These are phyloP conservation scores for Campoplex capitator DNA, from an alignment of 2,888 invertebrate genomes.

Conservation along the genomic window DNA sequence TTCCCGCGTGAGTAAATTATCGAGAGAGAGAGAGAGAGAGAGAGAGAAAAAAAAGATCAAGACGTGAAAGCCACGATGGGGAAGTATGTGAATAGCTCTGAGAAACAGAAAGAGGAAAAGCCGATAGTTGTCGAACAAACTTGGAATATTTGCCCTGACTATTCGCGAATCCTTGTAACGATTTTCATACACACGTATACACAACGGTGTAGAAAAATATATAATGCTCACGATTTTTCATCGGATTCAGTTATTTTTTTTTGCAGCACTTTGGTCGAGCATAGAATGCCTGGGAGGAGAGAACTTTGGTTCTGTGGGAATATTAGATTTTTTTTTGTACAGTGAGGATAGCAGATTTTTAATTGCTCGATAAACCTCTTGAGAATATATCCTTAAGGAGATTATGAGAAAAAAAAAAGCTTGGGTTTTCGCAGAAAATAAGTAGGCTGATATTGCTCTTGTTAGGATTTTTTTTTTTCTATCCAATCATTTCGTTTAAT, in stretches of 20 bases:
- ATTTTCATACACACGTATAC: slow-evolving; percentile 4
- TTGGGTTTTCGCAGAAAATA: background rate
- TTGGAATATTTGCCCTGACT: slow-evolving; percentile 78
- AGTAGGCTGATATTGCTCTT: background rate
- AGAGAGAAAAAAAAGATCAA: slow-evolving; percentile 33
- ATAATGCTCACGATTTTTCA: background rate
- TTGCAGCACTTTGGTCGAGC: background rate
- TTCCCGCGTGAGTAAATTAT: slow-evolving; percentile 59
- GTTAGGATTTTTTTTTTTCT: background rate
- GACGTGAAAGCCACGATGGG: slow-evolving; percentile 24
- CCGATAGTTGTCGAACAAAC: slow-evolving; percentile 77
- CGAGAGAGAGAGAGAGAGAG: too few species aligned
- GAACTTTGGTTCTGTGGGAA: background rate
- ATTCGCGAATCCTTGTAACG: slow-evolving; percentile 37
- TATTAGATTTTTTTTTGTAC: background rate
- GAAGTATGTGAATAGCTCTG: slow-evolving; percentile 28
- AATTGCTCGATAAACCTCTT: background rate
- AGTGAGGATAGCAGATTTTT: background rate
- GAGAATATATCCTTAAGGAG: background rate
- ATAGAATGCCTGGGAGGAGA: background rate
- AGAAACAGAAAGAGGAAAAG: slow-evolving; percentile 45
- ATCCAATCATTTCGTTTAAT: background rate
- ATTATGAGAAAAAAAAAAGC: background rate
- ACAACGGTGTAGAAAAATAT: background rate
- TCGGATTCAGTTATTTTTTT: background rate